Conservation (phyloP, 1,140 invertebrate genomes). For the Rhyzopertha dominica region DNA sequence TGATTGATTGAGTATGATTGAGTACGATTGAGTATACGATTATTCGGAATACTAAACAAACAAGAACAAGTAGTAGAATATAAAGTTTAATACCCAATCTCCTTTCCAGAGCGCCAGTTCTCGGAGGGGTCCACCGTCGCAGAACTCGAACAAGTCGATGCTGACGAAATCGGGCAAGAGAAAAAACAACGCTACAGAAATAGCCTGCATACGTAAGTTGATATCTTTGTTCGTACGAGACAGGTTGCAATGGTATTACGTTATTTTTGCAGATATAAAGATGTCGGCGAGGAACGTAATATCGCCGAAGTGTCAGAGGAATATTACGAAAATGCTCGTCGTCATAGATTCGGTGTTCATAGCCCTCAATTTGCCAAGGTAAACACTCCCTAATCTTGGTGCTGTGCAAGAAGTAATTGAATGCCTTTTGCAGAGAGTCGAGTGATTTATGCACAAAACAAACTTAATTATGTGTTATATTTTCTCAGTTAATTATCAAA, state of each 20-base stretch:
- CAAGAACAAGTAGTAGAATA: too few species aligned
- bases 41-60: too few species aligned
- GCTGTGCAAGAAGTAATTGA: constrained; percentile 5
- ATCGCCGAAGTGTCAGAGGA: constrained; percentile 41
- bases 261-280: constrained; percentile 24
- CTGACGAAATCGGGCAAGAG: constrained; percentile 2
- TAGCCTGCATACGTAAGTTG: constrained; percentile 18
- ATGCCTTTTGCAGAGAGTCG: too few species aligned
- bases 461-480: constrained; percentile 11
- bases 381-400: constrained; percentile 5
- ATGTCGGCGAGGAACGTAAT: constrained; percentile 17
- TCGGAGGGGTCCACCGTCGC: constrained; percentile 12
- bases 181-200: constrained; percentile 8
- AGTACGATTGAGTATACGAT: too few species aligned
- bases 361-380: constrained; percentile 66
- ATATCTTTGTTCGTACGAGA: neutral
- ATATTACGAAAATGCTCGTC: constrained; percentile 76
- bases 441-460: neutral
- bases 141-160: constrained; percentile 19
- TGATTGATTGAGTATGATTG: too few species aligned
- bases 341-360: constrained; percentile 76
- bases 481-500: too few species aligned
- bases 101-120: constrained; percentile 14
- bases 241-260: constrained; percentile 2
- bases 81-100: constrained; percentile 6